Base-by-base conservation (phyloP, 2,888 invertebrate species). In the Ormia ochracea region DNA sequence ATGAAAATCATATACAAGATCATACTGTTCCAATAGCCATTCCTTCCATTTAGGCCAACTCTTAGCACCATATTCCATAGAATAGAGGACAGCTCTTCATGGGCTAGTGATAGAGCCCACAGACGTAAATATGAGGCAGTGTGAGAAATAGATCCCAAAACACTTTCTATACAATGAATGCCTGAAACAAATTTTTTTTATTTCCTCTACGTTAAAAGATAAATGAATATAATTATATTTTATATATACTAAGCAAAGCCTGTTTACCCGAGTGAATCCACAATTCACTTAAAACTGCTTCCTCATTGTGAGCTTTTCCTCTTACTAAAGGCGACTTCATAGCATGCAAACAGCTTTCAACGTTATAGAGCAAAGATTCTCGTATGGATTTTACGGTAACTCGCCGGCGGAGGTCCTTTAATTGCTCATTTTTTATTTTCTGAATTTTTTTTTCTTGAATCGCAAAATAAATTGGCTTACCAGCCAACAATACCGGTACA, bases 81-180 rank as follows among this genome's bases (percentile, higher is more conserved):
- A 45, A 99, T 99, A 88, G 94, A 94, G 0, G 95, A 94, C 72
- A 96, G 90, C 88, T 96, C 98, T 75, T 98, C 96, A 91, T 99
- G 99, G 85, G 99, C 99, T 58, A 99, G 92, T 56, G 98, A 98
- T 72, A 99, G 92, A 81, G 99, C 99, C 99, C 99, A 99, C 83
- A 99, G 92, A 82, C 99, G 97, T 82, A 99, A 93, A 91, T 99
- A 99, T 0, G 98, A 98, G 7, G 99, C 99, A 6, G 99, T 99
- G 91, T 99, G 98, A 0, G 98, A 99, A 19, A 99, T 95, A 81
- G 98, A 97, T 59, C 99, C 95, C 93, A 91, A 5, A 70, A 89
- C 98, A 96, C 76, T 85, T 63, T 89, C 89, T 14, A 89, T 88
- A 10, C 88, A 88, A 17, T 86, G 98, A 90, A 99, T 87, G 28